phyloP scores from a whole-genome alignment of 2,888 invertebrate species.

The Carcina quercana region DNA sequence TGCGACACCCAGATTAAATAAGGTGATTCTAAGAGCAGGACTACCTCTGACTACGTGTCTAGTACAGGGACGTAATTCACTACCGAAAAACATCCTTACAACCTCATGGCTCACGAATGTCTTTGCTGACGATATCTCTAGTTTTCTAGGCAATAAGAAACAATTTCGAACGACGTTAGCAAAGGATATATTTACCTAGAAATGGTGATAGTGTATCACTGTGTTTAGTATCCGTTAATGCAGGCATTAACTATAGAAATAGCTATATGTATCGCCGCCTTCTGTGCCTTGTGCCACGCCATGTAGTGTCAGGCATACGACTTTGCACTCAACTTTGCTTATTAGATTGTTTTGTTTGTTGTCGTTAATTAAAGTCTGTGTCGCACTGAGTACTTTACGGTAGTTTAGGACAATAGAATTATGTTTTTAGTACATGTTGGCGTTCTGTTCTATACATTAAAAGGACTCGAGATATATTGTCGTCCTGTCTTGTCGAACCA shows the following conservation, averaged over 20 bases:
- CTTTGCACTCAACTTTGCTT: slow-evolving; percentile 54
- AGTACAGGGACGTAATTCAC: no score
- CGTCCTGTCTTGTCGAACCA: no score
- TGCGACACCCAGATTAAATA: no score
- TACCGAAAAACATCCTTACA: background rate
- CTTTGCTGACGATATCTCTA: no score
- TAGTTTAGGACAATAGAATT: background rate
- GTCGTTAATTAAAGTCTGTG: slow-evolving; percentile 45
- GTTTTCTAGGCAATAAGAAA: no score
- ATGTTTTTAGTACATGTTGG: background rate
- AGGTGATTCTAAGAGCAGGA: no score
- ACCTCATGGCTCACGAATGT: no score
- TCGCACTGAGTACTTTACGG: slow-evolving; percentile 18
- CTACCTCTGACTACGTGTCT: no score
- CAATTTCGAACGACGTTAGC: no score
- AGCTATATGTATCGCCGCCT: no score
- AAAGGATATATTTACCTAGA: background rate
- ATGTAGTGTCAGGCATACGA: slow-evolving; percentile 32
- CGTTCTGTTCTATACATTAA: no score
- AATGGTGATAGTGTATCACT: background rate
- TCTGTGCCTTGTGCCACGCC: slow-evolving; percentile 10
- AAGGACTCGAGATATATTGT: no score
- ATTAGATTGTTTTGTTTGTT: slow-evolving; percentile 60
- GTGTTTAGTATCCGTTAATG: background rate
- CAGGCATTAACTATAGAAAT: background rate